phyloP scores from a whole-genome alignment of 2,797 vertebrate genomes.

The Hyperoplus lanceolatus region DNA sequence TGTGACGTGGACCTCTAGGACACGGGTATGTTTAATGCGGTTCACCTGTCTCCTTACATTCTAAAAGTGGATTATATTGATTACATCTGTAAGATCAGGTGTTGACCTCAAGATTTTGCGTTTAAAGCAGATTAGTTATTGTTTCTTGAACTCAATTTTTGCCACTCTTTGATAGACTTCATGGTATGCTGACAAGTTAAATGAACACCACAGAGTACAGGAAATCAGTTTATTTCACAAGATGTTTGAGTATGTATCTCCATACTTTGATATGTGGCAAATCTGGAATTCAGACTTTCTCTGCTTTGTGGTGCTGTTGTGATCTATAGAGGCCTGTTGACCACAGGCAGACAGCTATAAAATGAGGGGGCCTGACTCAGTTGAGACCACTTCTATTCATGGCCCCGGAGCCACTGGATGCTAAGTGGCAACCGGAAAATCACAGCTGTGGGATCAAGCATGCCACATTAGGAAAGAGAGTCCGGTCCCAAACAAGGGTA shows the following conservation, averaged over 20 bases:
- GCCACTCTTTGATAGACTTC: background rate
- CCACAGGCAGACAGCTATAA: slow-evolving; percentile 63
- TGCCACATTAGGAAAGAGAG: slow-evolving; percentile 68
- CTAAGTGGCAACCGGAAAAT: slow-evolving; percentile 86
- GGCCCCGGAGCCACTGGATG: slow-evolving; percentile 63
- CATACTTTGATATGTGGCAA: slow-evolving; percentile 10
- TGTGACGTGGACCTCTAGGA: slow-evolving; percentile 22
- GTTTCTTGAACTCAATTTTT: background rate
- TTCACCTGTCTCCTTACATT: slow-evolving; percentile 18
- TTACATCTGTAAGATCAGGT: slow-evolving; percentile 1
- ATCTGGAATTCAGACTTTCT: slow-evolving; percentile 35
- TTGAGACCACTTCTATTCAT: slow-evolving; percentile 83
- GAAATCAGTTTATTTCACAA: background rate
- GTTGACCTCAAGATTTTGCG: background rate
- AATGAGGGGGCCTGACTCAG: slow-evolving; percentile 70
- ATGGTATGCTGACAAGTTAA: background rate
- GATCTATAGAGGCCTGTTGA: slow-evolving; percentile 54
- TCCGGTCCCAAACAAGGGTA: slow-evolving; percentile 45
- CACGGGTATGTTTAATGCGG: slow-evolving; percentile 22
- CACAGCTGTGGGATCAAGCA: slow-evolving; percentile 81
- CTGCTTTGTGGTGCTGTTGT: slow-evolving; percentile 60
- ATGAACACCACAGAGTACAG: background rate
- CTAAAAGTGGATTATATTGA: slow-evolving; percentile 17
- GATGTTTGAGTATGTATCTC: background rate
- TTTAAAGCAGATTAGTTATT: slow-evolving; percentile 1